phyloP scores from a whole-genome alignment of 2,888 invertebrate genomes.

The Onchidella celtica region DNA sequence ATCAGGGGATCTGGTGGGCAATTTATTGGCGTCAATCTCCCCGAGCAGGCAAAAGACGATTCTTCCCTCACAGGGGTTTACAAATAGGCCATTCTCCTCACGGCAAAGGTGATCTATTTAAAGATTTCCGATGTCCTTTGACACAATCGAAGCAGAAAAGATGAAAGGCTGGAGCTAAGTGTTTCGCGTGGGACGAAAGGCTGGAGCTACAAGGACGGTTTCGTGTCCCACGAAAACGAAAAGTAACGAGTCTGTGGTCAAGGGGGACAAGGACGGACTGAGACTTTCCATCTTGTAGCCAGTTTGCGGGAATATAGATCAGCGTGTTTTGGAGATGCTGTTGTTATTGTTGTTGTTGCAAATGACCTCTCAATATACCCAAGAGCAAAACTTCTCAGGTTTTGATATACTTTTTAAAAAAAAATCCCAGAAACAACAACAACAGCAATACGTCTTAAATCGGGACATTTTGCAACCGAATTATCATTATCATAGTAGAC shows the following conservation, averaged over 20 bases:
- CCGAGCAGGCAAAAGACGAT: neutral
- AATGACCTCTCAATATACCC: too few relatives aligned
- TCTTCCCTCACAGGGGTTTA: neutral
- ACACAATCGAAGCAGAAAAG: neutral
- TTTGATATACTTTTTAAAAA: too few relatives aligned
- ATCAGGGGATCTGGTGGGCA: neutral
- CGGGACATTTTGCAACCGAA: too few relatives aligned
- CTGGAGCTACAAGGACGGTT: neutral
- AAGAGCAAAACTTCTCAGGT: too few relatives aligned
- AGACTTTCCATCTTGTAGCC: too few relatives aligned
- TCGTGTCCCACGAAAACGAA: neutral
- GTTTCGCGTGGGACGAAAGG: neutral
- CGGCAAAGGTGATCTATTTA: neutral
- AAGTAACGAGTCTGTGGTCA: neutral
- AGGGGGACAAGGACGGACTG: neutral
- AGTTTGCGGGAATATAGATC: too few relatives aligned
- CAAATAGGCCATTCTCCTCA: neutral
- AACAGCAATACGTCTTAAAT: too few relatives aligned
- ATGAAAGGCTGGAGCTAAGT: neutral
- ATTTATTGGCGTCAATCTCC: neutral
- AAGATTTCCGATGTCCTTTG: neutral
- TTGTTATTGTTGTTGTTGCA: too few relatives aligned
- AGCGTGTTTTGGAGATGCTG: too few relatives aligned
- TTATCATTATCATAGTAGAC: too few relatives aligned
- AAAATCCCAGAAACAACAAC: too few relatives aligned